Evolutionary conservation across 2,888 invertebrate species (phyloP).

Genomic region (Caenorhabditis afra): DNA sequence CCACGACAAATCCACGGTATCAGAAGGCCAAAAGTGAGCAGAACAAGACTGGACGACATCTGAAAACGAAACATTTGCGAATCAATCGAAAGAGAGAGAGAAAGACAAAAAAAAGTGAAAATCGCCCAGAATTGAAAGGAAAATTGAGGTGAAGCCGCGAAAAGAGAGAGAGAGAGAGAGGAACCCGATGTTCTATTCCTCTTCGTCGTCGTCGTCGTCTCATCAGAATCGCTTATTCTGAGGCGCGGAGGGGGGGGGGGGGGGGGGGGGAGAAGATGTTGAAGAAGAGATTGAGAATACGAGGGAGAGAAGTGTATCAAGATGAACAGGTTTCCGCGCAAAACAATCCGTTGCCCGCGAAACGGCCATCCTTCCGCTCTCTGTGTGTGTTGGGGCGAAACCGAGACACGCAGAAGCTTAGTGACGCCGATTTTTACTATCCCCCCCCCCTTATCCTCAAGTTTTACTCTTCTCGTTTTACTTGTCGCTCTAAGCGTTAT

Average conservation of each 20-base stretch:
- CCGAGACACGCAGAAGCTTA: constrained; percentile 23
- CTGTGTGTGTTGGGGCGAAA: background rate
- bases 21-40: constrained; percentile 19
- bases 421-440: background rate
- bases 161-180: constrained; percentile 34
- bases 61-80: constrained; percentile 3
- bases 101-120: background rate
- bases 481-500: constrained; percentile 9
- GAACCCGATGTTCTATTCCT: constrained; percentile 9
- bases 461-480: background rate
- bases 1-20: constrained; percentile 21
- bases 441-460: no score
- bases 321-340: constrained; percentile 47
- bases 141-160: constrained; percentile 7
- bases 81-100: background rate
- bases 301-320: constrained; percentile 45
- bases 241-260: no score
- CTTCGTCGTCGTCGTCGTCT: constrained; percentile 1
- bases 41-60: background rate
- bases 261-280: constrained; percentile 24
- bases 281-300: constrained; percentile 1
- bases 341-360: constrained; percentile 51
- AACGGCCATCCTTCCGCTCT: constrained; percentile 36
- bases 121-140: constrained; percentile 14
- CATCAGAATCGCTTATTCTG: constrained; percentile 39